Percentiles rank a stretch among this genome's conserved stretches.
phyloP scores from a whole-genome alignment of 2,888 invertebrate species.

The Ischnura elegans region DNA sequence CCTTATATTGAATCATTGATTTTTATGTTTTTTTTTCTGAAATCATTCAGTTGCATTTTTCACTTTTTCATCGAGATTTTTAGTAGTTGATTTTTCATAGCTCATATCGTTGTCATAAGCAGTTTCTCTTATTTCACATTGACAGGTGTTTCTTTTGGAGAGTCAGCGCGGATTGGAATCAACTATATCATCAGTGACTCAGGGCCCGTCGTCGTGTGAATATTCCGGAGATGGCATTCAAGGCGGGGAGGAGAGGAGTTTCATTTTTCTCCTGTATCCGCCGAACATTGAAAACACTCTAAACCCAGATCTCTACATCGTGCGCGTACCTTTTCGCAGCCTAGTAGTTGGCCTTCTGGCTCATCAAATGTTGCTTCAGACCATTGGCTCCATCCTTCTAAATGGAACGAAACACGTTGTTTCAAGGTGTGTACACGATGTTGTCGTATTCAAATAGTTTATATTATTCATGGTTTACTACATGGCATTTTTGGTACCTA shows the following conservation, averaged over 20 bases:
- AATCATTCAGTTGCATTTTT: no score
- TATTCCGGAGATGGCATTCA: conserved; percentile 73
- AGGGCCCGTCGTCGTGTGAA: conserved; percentile 70
- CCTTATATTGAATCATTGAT: no score
- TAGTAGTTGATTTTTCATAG: no score
- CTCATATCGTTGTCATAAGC: neutral
- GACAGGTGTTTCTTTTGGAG: conserved; percentile 82
- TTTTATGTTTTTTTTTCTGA: no score
- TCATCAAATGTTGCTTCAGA: conserved; percentile 95
- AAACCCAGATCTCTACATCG: conserved; percentile 88
- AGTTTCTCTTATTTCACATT: conserved; percentile 68
- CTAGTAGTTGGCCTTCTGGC: conserved; percentile 93
- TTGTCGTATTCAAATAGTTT: conserved; percentile 70
- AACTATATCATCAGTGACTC: conserved; percentile 70
- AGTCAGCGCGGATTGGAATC: conserved; percentile 78
- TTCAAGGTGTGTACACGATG: conserved; percentile 82
- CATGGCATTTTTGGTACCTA: neutral
- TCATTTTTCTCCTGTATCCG: conserved; percentile 92
- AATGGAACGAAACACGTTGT: conserved; percentile 85
- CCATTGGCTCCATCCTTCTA: conserved; percentile 91
- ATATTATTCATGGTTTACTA: neutral
- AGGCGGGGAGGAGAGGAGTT: conserved; percentile 88
- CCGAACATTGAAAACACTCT: conserved; percentile 84
- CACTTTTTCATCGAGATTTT: no score
- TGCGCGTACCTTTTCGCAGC: conserved; percentile 92